Base-by-base conservation (phyloP, 2,888 invertebrate genomes). In the Heliconius sara region DNA sequence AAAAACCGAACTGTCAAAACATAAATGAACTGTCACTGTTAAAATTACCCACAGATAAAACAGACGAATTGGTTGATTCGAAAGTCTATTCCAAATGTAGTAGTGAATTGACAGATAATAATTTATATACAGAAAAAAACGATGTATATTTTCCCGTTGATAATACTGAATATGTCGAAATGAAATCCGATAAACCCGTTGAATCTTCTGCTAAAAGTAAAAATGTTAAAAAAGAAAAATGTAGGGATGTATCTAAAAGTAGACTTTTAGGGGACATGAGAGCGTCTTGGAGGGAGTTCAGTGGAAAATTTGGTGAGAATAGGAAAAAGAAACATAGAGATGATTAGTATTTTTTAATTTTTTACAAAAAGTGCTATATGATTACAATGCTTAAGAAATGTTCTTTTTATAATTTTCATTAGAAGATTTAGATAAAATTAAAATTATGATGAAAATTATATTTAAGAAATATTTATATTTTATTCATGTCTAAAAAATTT, bases 221-320 rank as follows among this genome's bases (percentile, higher is more conserved):
- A 80, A 78, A 73, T 52, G 76, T 63, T 74, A 80, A 71, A 71
- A 80, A 78, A 70, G 79, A 79, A 66, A 83, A 82, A 71, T 78
- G 78, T 68, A 82, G 80, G 66, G 80, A 82, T 65, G 27, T 76
- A 5, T 74, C 82, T 0, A 83, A 82, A 57, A 80, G 88, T 13
- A 78, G 89, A 47, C 79, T 89, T 1, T 80, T 91, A 5, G 91
- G 89, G 1, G 91, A 91, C 57, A 86, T 91, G 84, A 83, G 89
- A 52, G 91, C 90, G 4, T 89, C 91, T 3, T 91, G 91, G 91
- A 83, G 88, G 13, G 90, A 89, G 77, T 89, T 91, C 71, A 90
- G 90, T 80, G 90, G 89, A 2, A 90, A 89, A 79, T 90, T 90
- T 25, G 86, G 89, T 0, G 90, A 90, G 9, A 86, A 84, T 79